phyloP scores from a whole-genome alignment of 2,113 vertebrate genomes.

The Amphilophus citrinellus region DNA sequence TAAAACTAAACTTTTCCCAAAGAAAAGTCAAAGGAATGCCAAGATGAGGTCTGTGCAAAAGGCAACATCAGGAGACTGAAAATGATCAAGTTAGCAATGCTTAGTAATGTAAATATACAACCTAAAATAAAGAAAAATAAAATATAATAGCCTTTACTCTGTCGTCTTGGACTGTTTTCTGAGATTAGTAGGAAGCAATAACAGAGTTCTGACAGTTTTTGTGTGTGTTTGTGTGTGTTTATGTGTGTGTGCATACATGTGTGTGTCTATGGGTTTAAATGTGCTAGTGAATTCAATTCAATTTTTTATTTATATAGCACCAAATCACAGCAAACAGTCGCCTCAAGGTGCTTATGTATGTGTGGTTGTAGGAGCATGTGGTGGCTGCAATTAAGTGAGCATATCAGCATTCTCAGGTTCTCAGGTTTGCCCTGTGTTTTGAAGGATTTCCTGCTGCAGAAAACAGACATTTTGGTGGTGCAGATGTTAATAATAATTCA shows the following conservation, averaged over 20 bases:
- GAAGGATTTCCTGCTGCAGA: too few relatives aligned
- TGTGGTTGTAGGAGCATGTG: background rate
- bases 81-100: too few relatives aligned
- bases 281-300: background rate
- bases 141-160: background rate
- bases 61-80: too few relatives aligned
- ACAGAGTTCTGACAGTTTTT: too few relatives aligned
- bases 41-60: too few relatives aligned
- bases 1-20: too few relatives aligned
- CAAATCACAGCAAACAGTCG: too few relatives aligned
- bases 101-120: too few relatives aligned
- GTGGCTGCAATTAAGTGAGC: background rate
- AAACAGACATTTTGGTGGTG: background rate
- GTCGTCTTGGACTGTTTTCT: background rate
- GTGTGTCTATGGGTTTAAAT: background rate
- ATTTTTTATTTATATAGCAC: too few relatives aligned
- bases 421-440: background rate
- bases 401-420: background rate
- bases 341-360: background rate
- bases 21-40: too few relatives aligned
- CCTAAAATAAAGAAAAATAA: background rate
- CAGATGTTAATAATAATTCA: background rate
- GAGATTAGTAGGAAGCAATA: background rate
- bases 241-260: too few relatives aligned
- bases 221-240: background rate